These are phyloP conservation scores for Grus americana DNA, from an alignment of 2,113 vertebrate genomes.

Conservation along the genomic window DNA sequence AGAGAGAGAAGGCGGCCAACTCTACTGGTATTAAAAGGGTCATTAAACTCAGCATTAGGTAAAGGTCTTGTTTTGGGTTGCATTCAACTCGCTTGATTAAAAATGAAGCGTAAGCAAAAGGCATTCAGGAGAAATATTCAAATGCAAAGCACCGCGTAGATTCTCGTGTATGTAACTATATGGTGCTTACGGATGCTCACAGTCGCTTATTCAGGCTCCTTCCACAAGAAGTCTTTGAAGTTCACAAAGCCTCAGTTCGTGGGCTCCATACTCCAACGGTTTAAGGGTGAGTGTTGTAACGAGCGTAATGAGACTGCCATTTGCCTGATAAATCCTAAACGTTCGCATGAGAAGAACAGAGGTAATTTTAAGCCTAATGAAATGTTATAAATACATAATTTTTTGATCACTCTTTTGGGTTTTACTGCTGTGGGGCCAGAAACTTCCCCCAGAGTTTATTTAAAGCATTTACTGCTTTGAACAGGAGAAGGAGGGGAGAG, in stretches of 20 bases:
- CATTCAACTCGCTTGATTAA: constrained; percentile 76
- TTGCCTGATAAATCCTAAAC: neutral
- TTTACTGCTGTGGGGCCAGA: neutral
- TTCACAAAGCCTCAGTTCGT: neutral
- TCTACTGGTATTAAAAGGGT: constrained; percentile 84
- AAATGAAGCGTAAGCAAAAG: constrained; percentile 82
- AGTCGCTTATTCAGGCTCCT: neutral
- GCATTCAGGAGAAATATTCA: neutral
- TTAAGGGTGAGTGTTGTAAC: neutral
- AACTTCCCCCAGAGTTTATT: neutral
- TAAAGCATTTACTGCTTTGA: neutral
- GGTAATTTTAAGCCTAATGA: neutral
- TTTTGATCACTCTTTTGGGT: neutral
- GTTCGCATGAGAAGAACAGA: neutral
- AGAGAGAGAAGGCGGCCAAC: constrained; percentile 70
- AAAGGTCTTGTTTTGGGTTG: constrained; percentile 80
- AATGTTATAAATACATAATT: neutral
- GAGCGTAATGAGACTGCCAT: neutral
- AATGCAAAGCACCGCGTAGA: neutral
- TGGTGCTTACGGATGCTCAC: neutral
- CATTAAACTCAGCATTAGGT: constrained; percentile 84
- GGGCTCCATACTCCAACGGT: neutral
- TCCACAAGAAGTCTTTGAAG: neutral
- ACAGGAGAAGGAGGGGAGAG: neutral
- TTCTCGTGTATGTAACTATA: neutral